Conservation (phyloP, 2,797 vertebrate species). For the Rhynchotus rufescens region DNA sequence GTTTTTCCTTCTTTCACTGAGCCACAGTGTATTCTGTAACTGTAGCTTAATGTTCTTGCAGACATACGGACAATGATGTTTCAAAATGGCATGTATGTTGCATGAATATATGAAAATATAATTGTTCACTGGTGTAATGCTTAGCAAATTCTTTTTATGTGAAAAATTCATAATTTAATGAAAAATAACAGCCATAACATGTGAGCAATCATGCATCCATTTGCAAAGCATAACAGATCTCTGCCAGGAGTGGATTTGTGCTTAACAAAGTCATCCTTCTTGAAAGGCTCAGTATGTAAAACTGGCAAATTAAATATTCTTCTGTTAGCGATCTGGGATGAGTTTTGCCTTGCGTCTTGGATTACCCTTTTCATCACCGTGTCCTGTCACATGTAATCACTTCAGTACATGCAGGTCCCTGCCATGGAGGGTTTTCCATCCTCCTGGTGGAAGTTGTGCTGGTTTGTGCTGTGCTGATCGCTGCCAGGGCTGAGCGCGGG, state of each 20-base stretch:
- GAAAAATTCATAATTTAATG: not conserved
- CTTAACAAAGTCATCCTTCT: not conserved
- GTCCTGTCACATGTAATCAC: not conserved
- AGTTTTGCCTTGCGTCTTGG: not conserved
- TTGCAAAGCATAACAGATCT: not conserved
- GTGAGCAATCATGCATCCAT: not conserved
- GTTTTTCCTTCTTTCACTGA: not conserved
- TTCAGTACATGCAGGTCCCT: not conserved
- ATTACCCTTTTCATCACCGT: not conserved
- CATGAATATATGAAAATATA: not conserved
- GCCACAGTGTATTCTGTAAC: not conserved
- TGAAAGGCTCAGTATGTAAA: not conserved
- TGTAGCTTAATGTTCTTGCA: not conserved
- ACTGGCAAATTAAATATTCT: not conserved
- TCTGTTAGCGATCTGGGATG: not conserved
- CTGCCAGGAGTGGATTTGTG: not conserved
- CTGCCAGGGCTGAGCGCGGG: not conserved
- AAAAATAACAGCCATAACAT: not conserved
- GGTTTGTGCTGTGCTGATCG: not conserved
- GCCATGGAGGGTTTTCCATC: not conserved
- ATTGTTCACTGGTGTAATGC: not conserved
- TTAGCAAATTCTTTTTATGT: not conserved
- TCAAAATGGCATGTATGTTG: not conserved
- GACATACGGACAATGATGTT: not conserved
- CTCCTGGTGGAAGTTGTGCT: not conserved